phyloP scores from a whole-genome alignment of 2,113 vertebrate genomes.

The Suricata suricatta region DNA sequence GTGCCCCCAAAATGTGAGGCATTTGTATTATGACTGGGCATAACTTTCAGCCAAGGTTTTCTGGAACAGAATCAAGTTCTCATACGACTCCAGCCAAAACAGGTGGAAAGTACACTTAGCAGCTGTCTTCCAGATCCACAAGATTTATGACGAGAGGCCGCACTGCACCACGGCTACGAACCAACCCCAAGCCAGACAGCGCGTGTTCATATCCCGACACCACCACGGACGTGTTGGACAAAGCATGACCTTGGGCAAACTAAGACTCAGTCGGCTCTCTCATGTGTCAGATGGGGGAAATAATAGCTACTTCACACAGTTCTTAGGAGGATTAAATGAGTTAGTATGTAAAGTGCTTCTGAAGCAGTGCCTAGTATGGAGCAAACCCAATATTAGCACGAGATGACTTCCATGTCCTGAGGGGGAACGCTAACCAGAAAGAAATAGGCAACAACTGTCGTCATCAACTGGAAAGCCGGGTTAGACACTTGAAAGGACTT shows the following conservation, averaged over 20 bases:
- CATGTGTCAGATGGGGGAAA: background rate
- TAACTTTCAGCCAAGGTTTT: constrained; percentile 60
- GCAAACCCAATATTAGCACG: background rate
- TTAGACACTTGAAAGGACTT: background rate
- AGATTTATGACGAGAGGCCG: background rate
- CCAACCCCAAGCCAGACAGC: accelerated
- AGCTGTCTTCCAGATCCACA: constrained; percentile 35
- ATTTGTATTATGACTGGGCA: constrained; percentile 47
- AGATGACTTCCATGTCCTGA: background rate
- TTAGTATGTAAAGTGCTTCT: background rate
- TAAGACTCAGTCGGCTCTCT: background rate
- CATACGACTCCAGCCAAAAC: constrained; percentile 41
- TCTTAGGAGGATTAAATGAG: background rate
- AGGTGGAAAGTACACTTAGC: constrained; percentile 50
- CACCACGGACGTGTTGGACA: background rate
- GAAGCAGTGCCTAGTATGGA: background rate
- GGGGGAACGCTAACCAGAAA: background rate
- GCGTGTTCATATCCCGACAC: background rate
- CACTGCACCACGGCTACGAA: background rate
- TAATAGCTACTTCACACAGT: background rate
- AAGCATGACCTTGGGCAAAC: background rate
- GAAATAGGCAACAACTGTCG: background rate
- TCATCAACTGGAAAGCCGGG: background rate
- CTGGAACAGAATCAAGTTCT: constrained; percentile 59
- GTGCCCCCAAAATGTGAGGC: constrained; percentile 15